A percentile compares a stretch with the other conserved stretches of the same genome.
Evolutionary conservation across 2,888 invertebrate species (phyloP).

Genomic region (Eutolmus rufibarbis): DNA sequence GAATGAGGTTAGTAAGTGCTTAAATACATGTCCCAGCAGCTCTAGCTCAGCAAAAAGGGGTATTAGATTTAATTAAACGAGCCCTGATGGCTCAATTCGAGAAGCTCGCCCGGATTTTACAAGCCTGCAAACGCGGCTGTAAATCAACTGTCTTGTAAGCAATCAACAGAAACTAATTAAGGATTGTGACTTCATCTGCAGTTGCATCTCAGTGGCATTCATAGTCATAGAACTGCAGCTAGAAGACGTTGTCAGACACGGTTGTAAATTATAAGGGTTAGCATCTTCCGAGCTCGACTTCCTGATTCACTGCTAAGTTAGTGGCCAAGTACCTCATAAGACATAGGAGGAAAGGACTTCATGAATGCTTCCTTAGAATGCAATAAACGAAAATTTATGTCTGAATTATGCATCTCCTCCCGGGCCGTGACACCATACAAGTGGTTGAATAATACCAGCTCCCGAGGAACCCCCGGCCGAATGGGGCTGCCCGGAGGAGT

Average conservation of each 20-base stretch:
- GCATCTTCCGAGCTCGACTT: not conserved
- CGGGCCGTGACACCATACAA: slow-evolving; percentile 7
- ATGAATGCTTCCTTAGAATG: slow-evolving; percentile 45
- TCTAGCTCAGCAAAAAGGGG: not conserved
- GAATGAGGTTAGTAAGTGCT: not conserved
- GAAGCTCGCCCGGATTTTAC: not conserved
- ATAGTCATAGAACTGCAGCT: not conserved
- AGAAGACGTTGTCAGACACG: slow-evolving; percentile 15
- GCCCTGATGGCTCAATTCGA: not conserved
- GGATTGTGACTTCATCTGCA: not conserved
- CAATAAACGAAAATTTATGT: slow-evolving; percentile 47
- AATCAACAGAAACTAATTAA: not conserved
- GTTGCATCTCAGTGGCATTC: not conserved
- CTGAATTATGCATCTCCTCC: slow-evolving; percentile 45
- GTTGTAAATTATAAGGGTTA: slow-evolving; percentile 16
- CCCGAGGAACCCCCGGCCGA: not conserved
- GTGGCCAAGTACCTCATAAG: slow-evolving; percentile 30
- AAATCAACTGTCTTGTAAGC: not conserved
- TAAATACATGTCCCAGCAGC: not conserved
- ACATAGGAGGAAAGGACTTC: slow-evolving; percentile 21
- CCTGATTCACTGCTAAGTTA: slow-evolving; percentile 15
- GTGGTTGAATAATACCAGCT: slow-evolving; percentile 17
- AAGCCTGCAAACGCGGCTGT: not conserved
- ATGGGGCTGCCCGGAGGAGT: slow-evolving; percentile 18
- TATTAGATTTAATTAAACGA: not conserved